phyloP scores from a whole-genome alignment of 2,888 invertebrate genomes.

The Sphaerophoria taeniata region DNA sequence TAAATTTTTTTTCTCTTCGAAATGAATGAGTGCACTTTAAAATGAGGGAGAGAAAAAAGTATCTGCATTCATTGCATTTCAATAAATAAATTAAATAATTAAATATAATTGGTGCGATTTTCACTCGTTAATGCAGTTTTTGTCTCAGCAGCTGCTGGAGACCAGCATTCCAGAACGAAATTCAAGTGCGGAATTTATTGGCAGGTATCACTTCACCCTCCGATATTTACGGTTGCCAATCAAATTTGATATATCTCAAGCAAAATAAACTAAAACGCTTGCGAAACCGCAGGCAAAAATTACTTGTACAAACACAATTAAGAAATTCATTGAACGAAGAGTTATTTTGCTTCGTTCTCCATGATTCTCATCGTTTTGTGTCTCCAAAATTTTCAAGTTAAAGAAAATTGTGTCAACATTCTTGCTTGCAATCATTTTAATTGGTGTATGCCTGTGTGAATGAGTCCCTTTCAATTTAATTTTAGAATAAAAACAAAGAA shows the following conservation, averaged over 20 bases:
- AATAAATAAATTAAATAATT: slow-evolving; percentile 68
- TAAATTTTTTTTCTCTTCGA: slow-evolving; percentile 12
- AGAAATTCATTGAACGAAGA: not conserved
- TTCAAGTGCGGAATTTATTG: slow-evolving; percentile 66
- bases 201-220: not conserved
- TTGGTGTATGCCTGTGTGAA: too few relatives aligned
- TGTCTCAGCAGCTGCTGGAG: not conserved
- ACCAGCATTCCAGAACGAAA: slow-evolving; percentile 32
- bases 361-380: too few relatives aligned
- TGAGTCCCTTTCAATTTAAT: too few relatives aligned
- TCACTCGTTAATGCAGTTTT: slow-evolving; percentile 11
- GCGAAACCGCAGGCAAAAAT: not conserved
- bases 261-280: slow-evolving; percentile 12
- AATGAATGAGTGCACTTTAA: not conserved
- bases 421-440: too few relatives aligned
- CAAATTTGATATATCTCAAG: slow-evolving; percentile 51
- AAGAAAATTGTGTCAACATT: too few relatives aligned
- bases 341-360: too few relatives aligned
- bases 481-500: too few relatives aligned
- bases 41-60: not conserved
- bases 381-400: too few relatives aligned
- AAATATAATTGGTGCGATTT: slow-evolving; percentile 66
- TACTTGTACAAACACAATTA: not conserved
- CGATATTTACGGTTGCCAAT: slow-evolving; percentile 39
- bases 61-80: slow-evolving; percentile 31